Evolutionary conservation across 2,888 invertebrate species (phyloP), one percentile per base, ranked within the genome.

Genomic region (Noctua janthina): DNA sequence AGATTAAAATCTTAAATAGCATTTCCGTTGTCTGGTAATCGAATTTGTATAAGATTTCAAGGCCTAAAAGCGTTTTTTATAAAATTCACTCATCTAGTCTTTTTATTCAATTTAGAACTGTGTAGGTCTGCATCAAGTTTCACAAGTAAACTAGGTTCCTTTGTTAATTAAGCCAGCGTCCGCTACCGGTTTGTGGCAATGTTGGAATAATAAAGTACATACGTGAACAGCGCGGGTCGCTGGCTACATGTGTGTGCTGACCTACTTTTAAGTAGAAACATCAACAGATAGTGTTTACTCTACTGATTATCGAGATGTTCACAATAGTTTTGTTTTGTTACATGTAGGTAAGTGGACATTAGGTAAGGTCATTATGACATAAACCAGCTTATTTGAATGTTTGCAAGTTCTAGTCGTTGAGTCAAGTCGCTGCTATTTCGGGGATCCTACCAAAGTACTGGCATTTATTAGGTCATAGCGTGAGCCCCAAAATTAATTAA

Each of bases 211-310:
- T 76, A 62, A 59, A 17, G 71, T 54, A 72, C 56, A 7, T 7
- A 62, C 35, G 64, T 35, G 35, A 8, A 17, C 49, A n/a, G n/a
- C 20, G 43, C 43, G 59, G 68, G 46, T 20, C 39, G 20, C n/a
- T 7, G 43, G 5, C 20, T 20, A 43, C 54, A 10, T 23, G 35
- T 46, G 7, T 17, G 15, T 46, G 23, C 43, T 73, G 56, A 76
- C 56, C 56, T 59, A 46, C 23, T 76, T 76, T 74, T 23, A 73
- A 76, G 11, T 29, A 20, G 17, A 56, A 76, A 71, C 29, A 13
- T 51, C 35, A 54, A 23, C 23, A 51, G 35, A 23, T 69, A 10
- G 23, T 39, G 51, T 71, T 23, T 35, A 15, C 51, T 20, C 23
- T 8, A 13, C 70, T 70, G 51, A 70, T 70, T 35, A 13, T 13